A percentile compares a stretch with the other conserved stretches of the same genome.
phyloP scores from a whole-genome alignment of 2,888 invertebrate genomes.

The Tortrix viridana region DNA sequence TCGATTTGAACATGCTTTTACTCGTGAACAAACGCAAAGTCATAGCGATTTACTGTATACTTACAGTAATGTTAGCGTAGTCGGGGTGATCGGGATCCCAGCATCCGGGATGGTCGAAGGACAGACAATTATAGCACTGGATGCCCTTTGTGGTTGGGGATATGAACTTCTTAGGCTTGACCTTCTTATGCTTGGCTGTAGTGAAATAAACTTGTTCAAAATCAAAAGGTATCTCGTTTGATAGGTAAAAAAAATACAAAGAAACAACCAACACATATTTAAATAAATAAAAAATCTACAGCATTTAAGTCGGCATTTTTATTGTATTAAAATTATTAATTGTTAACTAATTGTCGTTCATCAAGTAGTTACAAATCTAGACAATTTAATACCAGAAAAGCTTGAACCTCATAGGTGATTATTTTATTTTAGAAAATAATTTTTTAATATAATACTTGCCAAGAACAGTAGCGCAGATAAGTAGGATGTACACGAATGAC shows the following conservation, averaged over 20 bases:
- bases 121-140: constrained; percentile 79
- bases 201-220: background rate
- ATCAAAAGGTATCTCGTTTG: too few species aligned
- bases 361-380: too few species aligned
- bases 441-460: constrained; percentile 51
- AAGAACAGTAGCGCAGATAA: constrained; percentile 59
- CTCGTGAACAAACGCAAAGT: too few species aligned
- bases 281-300: too few species aligned
- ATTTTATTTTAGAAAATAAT: background rate
- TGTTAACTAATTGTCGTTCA: too few species aligned
- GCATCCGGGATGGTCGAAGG: constrained; percentile 79
- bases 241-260: constrained; percentile 3
- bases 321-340: too few species aligned
- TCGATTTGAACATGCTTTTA: too few species aligned
- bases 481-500: constrained; percentile 59
- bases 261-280: too few species aligned
- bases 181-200: constrained; percentile 72
- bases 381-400: too few species aligned
- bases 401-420: too few species aligned
- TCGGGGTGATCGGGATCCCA: constrained; percentile 81
- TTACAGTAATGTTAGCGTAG: constrained; percentile 74
- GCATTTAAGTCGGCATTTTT: too few species aligned
- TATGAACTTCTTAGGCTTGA: constrained; percentile 71
- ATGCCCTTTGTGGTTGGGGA: constrained; percentile 71
- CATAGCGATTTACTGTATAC: constrained; percentile 24